phyloP scores from a whole-genome alignment of 2,888 invertebrate species.

The Hirtodrosophila trivittata region DNA sequence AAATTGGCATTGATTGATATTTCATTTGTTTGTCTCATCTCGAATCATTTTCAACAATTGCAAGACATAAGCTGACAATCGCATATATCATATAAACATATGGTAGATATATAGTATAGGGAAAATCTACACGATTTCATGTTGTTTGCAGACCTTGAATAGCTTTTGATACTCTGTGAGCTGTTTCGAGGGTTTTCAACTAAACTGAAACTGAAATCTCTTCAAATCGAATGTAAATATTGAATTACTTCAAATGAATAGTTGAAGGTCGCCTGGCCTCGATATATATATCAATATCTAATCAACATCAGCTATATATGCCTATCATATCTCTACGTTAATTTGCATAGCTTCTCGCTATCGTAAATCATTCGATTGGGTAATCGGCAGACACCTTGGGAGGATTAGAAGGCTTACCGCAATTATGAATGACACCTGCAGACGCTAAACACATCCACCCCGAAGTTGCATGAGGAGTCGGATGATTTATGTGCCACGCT shows the following conservation, averaged over 20 bases:
- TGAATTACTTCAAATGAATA: no score
- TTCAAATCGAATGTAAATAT: not conserved
- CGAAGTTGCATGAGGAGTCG: slow-evolving; percentile 8
- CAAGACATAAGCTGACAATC: slow-evolving; percentile 31
- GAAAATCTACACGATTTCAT: slow-evolving; percentile 25
- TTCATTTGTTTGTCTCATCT: no score
- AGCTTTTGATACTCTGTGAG: not conserved
- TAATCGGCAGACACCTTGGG: slow-evolving; percentile 29
- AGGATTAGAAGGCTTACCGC: slow-evolving; percentile 25
- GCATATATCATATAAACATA: slow-evolving; percentile 5
- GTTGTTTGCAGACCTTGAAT: slow-evolving; percentile 35
- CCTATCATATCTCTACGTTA: no score
- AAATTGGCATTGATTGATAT: slow-evolving; percentile 77
- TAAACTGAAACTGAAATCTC: not conserved
- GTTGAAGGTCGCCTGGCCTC: no score
- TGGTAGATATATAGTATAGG: not conserved
- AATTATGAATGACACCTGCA: slow-evolving; percentile 65
- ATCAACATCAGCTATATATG: no score
- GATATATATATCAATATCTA: no score
- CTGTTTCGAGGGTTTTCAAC: not conserved
- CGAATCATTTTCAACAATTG: slow-evolving; percentile 29
- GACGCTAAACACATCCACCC: slow-evolving; percentile 55
- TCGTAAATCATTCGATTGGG: slow-evolving; percentile 59
- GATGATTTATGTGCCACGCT: slow-evolving; percentile 66
- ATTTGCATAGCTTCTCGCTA: not conserved